Percentiles rank a stretch among this genome's conserved stretches.
Evolutionary conservation across 2,797 vertebrate species (phyloP).

Genomic region (Dallia pectoralis): DNA sequence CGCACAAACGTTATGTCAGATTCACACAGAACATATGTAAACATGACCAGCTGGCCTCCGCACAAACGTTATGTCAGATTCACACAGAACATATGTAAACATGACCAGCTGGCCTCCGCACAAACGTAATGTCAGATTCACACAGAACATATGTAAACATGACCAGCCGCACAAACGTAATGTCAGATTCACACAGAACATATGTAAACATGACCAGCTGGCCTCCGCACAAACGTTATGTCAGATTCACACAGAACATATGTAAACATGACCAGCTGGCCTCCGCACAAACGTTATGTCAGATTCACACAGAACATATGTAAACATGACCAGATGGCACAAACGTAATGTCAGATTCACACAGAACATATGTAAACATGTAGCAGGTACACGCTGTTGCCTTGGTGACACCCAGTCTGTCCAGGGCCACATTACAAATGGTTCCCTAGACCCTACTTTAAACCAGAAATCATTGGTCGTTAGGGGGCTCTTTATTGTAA

Average conservation of each 20-base stretch:
- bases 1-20: constrained; percentile 9
- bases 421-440: background rate
- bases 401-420: background rate
- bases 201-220: background rate
- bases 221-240: constrained; percentile 2
- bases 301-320: constrained; percentile 10
- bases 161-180: constrained; percentile 7
- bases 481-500: no score
- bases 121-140: constrained; percentile 10
- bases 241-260: constrained; percentile 11
- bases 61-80: constrained; percentile 10
- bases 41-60: no score
- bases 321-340: background rate
- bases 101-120: no score
- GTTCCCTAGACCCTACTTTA: background rate
- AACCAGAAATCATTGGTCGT: no score
- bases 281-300: constrained; percentile 3
- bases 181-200: constrained; percentile 7
- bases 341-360: constrained; percentile 8
- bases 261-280: background rate
- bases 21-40: constrained; percentile 1
- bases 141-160: background rate
- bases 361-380: background rate
- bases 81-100: background rate
- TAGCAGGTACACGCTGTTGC: background rate